Conservation (phyloP, 2,797 vertebrate genomes). For the Enteromius treurensis region DNA sequence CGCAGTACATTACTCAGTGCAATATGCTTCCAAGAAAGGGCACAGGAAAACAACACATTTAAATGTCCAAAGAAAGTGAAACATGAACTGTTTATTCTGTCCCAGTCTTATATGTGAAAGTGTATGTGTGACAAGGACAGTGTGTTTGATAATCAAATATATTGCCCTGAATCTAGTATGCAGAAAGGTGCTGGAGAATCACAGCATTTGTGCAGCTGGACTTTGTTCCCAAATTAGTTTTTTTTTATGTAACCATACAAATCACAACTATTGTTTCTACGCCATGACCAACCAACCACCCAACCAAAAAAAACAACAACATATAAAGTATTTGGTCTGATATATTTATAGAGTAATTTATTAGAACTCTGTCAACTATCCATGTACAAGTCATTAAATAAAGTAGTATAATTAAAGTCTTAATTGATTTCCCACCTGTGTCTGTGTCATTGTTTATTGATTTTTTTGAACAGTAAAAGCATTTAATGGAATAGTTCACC, state of each 20-base stretch:
- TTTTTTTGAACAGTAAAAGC: not conserved
- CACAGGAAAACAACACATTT: slow-evolving; percentile 8
- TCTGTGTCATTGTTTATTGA: slow-evolving; percentile 36
- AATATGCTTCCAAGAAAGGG: slow-evolving; percentile 23
- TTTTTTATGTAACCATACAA: not conserved
- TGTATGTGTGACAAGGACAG: slow-evolving; percentile 31
- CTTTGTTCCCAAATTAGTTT: slow-evolving; percentile 4
- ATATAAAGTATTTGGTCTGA: slow-evolving; percentile 40
- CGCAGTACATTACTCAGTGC: slow-evolving; percentile 15
- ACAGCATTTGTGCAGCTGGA: slow-evolving; percentile 37
- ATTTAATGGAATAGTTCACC: not conserved
- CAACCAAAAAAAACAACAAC: slow-evolving; percentile 13
- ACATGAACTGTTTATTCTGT: slow-evolving; percentile 17
- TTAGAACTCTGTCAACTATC: slow-evolving; percentile 52
- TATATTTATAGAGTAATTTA: slow-evolving; percentile 65
- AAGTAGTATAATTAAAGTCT: slow-evolving; percentile 64
- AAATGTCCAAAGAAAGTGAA: slow-evolving; percentile 39
- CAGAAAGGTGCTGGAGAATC: slow-evolving; percentile 49
- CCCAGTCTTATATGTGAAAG: slow-evolving; percentile 45
- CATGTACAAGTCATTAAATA: slow-evolving; percentile 55
- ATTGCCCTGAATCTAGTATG: slow-evolving; percentile 31
- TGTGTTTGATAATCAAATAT: slow-evolving; percentile 58
- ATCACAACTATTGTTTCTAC: slow-evolving; percentile 24
- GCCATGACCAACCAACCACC: slow-evolving; percentile 24
- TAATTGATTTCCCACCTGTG: slow-evolving; percentile 64